Base-by-base conservation (phyloP, 1,140 invertebrate genomes). In the Brachionus angularis region DNA sequence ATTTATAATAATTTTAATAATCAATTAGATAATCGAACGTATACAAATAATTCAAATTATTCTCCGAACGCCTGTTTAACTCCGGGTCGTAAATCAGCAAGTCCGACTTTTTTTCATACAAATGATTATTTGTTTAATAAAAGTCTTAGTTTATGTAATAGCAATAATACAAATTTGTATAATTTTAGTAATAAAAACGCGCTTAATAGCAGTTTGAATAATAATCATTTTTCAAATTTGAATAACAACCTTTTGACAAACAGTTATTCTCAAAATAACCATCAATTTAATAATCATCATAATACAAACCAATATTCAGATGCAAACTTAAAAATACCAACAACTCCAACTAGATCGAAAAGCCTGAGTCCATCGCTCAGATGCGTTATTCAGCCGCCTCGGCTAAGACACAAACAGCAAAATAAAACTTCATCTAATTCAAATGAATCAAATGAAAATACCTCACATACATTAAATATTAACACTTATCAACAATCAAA, bases 41-140 rank as follows among this genome's bases (percentile, higher is more conserved):
- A n/a, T n/a, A 39, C 8, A 12, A 39, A 27, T 23, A 58, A 39
- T 39, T 34, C 52, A 1, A 58, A 33, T 58, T 12, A 34, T 39
- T 58, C 53, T 3, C 53, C 53, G n/a, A 18, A 16, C 12, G 33
- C 53, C 39, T 8, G 14, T 1, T 10, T 39, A 5, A 58, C 53
- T n/a, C 62, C 62, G 8, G 62, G 62, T 18, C 42, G 62, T 33
- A 67, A 67, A 50, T 67, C 62, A 50, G 62, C 62, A 27, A 47
- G 42, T 34, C 62, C 62, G 12, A 67, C 42, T 33, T 67, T 67
- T 67, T 58, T 58, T 39, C 53, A 58, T 39, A 7, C 33, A 18
- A 58, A 58, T 39, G 53, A 58, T 16, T 39, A 31, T 23, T 23
- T 58, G 53, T 58, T n/a, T n/a, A n/a, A n/a, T n/a, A n/a, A n/a